Base-by-base conservation (phyloP, 2,113 vertebrate genomes). In the Toxostoma redivivum region DNA sequence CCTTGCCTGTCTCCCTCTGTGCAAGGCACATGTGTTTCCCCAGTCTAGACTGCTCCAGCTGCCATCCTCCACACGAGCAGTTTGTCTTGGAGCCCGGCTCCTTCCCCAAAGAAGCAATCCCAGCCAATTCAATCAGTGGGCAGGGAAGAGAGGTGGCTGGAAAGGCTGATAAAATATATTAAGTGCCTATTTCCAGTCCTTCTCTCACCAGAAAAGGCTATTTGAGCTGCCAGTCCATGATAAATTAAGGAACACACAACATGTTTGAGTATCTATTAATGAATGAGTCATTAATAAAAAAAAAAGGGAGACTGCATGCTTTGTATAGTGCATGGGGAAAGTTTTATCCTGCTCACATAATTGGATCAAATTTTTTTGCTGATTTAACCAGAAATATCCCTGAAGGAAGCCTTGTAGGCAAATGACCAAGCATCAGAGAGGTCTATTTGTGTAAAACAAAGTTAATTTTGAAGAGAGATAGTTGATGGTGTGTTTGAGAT, bases 31-130 rank as follows among this genome's bases (percentile, higher is more conserved):
- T 76, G 86, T 70, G 77, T 91, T 95, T 79, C 77, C 69, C 50
- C 70, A 3, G 92, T 96, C 95, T 88, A 93, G 95, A 94, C 94
- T 92, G 92, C 94, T 95, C 74, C 87, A 84, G 69, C 83, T 95
- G 92, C 92, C 94, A 92, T 78, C 85, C 79, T 90, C 76, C 0
- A 2, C 79, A 74, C 6, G 22, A 92, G 91, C 76, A 21, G 91
- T 97, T 97, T 97, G 90, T 96, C 90, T 97, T 94, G 92, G 95
- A 96, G 76, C 76, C 12, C 10, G 0, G 58, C 79, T 93, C 58
- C 88, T 88, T 81, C 73, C 44, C 9, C 17, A 37, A 69, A 87
- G 90, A 11, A 40, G 28, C 47, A 17, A 37, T 71, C 76, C 72
- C 50, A 73, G 94, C 93, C 95, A 95, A 60, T 17, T 51, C 88